Evolutionary conservation across 2,888 invertebrate species (phyloP).

Genomic region (Electrophaes corylata): DNA sequence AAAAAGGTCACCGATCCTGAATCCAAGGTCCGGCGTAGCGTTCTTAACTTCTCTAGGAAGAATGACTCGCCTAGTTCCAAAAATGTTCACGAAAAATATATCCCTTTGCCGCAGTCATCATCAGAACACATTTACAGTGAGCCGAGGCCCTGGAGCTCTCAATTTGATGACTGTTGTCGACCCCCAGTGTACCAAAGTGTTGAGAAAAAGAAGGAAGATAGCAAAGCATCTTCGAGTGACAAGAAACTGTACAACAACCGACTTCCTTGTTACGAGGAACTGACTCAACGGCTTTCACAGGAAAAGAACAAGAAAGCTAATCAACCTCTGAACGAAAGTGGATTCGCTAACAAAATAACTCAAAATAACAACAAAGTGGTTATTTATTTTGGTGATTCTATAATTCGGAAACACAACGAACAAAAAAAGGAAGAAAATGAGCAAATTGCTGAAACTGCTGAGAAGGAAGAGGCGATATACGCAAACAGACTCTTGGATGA

Average conservation of each 20-base stretch:
- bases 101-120: slow-evolving; percentile 69
- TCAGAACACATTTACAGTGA: slow-evolving; percentile 76
- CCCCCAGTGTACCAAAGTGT: slow-evolving; percentile 78
- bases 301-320: slow-evolving; percentile 78
- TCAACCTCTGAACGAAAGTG: slow-evolving; percentile 57
- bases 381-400: slow-evolving; percentile 89
- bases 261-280: slow-evolving; percentile 79
- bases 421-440: slow-evolving; percentile 70
- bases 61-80: slow-evolving; percentile 63
- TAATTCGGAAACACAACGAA: slow-evolving; percentile 79
- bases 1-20: slow-evolving; percentile 73
- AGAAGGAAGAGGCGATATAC: slow-evolving; percentile 75
- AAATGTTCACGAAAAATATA: slow-evolving; percentile 78
- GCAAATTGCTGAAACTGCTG: slow-evolving; percentile 51
- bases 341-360: slow-evolving; percentile 75
- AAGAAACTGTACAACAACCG: slow-evolving; percentile 71
- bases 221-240: slow-evolving; percentile 57
- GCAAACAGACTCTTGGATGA: slow-evolving; percentile 71
- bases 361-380: slow-evolving; percentile 87
- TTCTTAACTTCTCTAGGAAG: slow-evolving; percentile 71
- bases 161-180: slow-evolving; percentile 71
- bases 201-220: slow-evolving; percentile 71
- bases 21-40: slow-evolving; percentile 68
- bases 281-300: slow-evolving; percentile 71
- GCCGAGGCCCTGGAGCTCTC: slow-evolving; percentile 68